Percentiles rank a stretch among this genome's conserved stretches.
phyloP scores from a whole-genome alignment of 2,113 vertebrate genomes.

The Thamnophis sirtalis region DNA sequence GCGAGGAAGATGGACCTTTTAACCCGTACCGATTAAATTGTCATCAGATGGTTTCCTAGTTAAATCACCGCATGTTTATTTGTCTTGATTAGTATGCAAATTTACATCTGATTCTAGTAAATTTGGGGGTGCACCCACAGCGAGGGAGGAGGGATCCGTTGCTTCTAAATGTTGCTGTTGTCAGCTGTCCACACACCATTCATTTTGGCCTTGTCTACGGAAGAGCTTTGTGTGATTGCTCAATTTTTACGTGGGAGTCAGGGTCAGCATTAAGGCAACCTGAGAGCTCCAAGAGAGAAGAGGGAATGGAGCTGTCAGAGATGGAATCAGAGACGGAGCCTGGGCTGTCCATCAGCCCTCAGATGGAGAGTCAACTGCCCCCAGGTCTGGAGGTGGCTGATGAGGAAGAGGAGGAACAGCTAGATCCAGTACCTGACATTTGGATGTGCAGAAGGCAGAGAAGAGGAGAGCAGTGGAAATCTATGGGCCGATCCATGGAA shows the following conservation, averaged over 20 bases:
- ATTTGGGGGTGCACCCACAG: slow-evolving; percentile 49
- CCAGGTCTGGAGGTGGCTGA: no score
- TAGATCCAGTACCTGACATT: no score
- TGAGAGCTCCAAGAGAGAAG: no score
- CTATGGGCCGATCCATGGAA: no score
- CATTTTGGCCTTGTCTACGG: not conserved
- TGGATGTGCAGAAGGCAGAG: no score
- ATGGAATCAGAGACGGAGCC: no score
- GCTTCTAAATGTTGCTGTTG: slow-evolving; percentile 5
- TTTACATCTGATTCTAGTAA: slow-evolving; percentile 60
- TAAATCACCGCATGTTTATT: slow-evolving; percentile 69
- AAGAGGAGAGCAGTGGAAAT: no score
- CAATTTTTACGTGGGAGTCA: not conserved
- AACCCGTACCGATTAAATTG: slow-evolving; percentile 72
- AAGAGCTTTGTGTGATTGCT: not conserved
- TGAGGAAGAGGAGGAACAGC: no score
- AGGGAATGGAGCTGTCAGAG: no score
- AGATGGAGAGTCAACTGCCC: no score
- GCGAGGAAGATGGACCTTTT: slow-evolving; percentile 66
- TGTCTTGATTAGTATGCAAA: slow-evolving; percentile 74
- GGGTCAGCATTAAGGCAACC: no score
- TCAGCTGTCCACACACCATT: not conserved
- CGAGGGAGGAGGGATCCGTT: slow-evolving; percentile 12
- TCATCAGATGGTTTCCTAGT: slow-evolving; percentile 63
- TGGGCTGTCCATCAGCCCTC: no score